phyloP scores from a whole-genome alignment of 2,797 vertebrate species.

The Thalassophryne amazonica region DNA sequence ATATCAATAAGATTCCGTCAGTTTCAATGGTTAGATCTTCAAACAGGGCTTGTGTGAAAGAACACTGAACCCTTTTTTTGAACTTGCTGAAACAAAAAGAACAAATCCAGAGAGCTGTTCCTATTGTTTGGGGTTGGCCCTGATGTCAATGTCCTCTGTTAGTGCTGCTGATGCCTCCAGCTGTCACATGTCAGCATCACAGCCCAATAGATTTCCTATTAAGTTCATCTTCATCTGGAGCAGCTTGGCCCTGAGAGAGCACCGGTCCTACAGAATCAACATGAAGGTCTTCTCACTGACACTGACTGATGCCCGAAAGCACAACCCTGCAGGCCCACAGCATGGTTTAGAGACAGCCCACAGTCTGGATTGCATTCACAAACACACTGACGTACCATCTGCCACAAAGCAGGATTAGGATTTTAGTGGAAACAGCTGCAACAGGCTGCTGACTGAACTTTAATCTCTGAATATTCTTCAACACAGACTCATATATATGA shows the following conservation, averaged over 20 bases:
- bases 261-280: constrained; percentile 8
- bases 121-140: no score
- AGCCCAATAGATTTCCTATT: constrained; percentile 46
- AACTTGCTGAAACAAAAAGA: no score
- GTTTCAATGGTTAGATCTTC: no score
- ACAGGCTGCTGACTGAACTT: no score
- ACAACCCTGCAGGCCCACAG: constrained; percentile 13
- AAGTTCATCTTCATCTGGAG: constrained; percentile 40
- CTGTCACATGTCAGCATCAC: constrained; percentile 31
- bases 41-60: no score
- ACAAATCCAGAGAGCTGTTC: no score
- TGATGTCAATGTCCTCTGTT: no score
- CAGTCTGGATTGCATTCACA: neutral
- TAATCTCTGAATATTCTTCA: no score
- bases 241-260: constrained; percentile 20
- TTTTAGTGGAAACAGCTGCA: neutral
- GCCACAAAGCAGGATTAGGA: neutral
- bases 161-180: constrained; percentile 7
- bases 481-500: no score
- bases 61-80: no score
- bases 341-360: neutral
- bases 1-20: no score
- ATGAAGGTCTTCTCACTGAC: constrained; percentile 13
- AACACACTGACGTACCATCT: neutral
- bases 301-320: constrained; percentile 32